Evolutionary conservation across 2,888 invertebrate genomes (phyloP).

Genomic region (Scelioninae gen. 2): DNA sequence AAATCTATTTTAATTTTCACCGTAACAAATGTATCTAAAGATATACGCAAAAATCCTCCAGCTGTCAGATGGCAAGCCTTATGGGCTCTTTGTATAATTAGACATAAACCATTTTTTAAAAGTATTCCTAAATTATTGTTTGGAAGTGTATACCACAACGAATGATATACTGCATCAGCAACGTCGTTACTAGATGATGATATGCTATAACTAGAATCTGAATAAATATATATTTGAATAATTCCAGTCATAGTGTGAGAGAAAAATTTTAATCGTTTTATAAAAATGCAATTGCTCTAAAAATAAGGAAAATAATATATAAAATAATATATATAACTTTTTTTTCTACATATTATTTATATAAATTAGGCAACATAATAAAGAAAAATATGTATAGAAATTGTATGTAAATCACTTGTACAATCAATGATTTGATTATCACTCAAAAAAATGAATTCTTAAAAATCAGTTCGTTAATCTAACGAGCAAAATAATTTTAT

Average conservation of each 20-base stretch:
- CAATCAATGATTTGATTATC: too few relatives aligned
- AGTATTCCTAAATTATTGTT: conserved; percentile 54
- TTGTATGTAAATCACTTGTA: too few relatives aligned
- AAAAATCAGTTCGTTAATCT: too few relatives aligned
- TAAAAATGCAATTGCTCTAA: conserved; percentile 15
- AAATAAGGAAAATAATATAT: conserved; percentile 11
- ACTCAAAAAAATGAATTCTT: too few relatives aligned
- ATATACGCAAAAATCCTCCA: conserved; percentile 65
- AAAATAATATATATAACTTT: not conserved
- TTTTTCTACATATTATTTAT: too few relatives aligned
- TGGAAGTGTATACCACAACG: conserved; percentile 63
- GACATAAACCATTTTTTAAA: conserved; percentile 52
- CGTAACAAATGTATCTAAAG: conserved; percentile 64
- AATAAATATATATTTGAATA: conserved; percentile 62
- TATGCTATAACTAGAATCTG: conserved; percentile 64
- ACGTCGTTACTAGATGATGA: conserved; percentile 62
- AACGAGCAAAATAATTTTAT: too few relatives aligned
- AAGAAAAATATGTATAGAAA: too few relatives aligned
- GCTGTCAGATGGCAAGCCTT: conserved; percentile 64
- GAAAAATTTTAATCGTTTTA: conserved; percentile 56
- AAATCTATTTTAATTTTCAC: conserved; percentile 39
- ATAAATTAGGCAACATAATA: too few relatives aligned
- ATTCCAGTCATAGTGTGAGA: conserved; percentile 61
- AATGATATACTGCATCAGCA: conserved; percentile 62
- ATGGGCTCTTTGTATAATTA: conserved; percentile 63